phyloP scores from a whole-genome alignment of 2,888 invertebrate genomes.

The Globia sparganii region DNA sequence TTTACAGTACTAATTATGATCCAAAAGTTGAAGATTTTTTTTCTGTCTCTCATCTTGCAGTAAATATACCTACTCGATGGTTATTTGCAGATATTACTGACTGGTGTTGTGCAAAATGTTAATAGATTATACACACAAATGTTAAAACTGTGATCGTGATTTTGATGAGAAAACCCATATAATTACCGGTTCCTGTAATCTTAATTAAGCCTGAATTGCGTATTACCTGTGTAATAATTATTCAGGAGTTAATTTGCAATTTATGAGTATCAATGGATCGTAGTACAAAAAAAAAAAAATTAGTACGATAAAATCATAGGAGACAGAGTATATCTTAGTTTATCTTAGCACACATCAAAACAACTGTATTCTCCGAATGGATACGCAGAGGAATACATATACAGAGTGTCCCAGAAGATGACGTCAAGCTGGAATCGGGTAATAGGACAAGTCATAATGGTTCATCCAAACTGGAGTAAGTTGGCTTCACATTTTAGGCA shows the following conservation, averaged over 20 bases:
- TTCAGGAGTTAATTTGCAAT: not conserved
- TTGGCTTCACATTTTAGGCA: no score
- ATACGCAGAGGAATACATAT: not conserved
- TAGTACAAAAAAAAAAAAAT: not conserved
- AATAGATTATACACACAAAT: no score
- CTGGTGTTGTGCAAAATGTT: not conserved
- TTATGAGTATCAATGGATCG: not conserved
- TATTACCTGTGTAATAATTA: constrained; percentile 5
- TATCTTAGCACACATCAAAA: not conserved
- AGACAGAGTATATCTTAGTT: not conserved
- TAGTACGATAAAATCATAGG: not conserved
- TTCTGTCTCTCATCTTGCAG: not conserved
- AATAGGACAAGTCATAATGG: no score
- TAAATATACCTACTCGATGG: not conserved
- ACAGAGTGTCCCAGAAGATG: no score
- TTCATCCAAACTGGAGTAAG: no score
- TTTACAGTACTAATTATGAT: not conserved
- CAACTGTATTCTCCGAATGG: no score
- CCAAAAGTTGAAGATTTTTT: not conserved
- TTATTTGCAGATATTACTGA: not conserved
- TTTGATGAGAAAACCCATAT: no score
- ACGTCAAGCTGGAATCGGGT: no score
- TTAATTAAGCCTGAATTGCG: constrained; percentile 42
- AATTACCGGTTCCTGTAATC: constrained; percentile 44
- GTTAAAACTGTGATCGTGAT: no score